These are phyloP conservation scores for Protonibea diacanthus DNA, from an alignment of 2,797 vertebrate species.

Conservation along the genomic window DNA sequence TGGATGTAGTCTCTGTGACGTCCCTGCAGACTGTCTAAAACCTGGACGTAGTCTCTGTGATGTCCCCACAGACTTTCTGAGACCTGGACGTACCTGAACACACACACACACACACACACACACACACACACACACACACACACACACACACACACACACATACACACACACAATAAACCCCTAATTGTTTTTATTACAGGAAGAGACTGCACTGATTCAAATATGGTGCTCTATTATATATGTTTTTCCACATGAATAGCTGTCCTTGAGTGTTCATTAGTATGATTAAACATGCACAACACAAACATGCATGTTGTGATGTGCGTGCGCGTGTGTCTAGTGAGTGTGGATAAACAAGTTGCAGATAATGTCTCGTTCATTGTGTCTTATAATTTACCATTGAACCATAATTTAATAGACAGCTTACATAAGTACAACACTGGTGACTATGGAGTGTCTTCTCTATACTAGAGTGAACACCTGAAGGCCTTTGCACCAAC, in stretches of 20 bases:
- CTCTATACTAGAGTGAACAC: slow-evolving; percentile 36
- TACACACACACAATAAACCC: not conserved
- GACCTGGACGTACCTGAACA: too few species aligned
- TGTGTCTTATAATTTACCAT: not conserved
- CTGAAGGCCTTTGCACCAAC: slow-evolving; percentile 47
- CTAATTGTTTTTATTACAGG: not conserved
- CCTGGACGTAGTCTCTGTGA: too few species aligned
- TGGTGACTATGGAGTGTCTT: not conserved
- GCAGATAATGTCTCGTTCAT: not conserved
- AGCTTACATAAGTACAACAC: not conserved
- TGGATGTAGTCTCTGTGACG: too few species aligned
- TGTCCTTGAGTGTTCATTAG: slow-evolving; percentile 14
- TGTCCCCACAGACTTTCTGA: too few species aligned
- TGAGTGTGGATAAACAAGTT: not conserved
- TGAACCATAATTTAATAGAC: not conserved
- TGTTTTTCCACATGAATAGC: not conserved
- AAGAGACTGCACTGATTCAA: not conserved
- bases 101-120: not conserved
- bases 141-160: not conserved
- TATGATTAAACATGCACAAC: not conserved
- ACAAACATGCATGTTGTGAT: not conserved
- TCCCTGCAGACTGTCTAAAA: too few species aligned
- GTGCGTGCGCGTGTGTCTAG: not conserved
- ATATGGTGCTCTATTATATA: not conserved
- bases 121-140: not conserved